phyloP scores from a whole-genome alignment of 2,888 invertebrate species.

The Ceraclea dissimilis region DNA sequence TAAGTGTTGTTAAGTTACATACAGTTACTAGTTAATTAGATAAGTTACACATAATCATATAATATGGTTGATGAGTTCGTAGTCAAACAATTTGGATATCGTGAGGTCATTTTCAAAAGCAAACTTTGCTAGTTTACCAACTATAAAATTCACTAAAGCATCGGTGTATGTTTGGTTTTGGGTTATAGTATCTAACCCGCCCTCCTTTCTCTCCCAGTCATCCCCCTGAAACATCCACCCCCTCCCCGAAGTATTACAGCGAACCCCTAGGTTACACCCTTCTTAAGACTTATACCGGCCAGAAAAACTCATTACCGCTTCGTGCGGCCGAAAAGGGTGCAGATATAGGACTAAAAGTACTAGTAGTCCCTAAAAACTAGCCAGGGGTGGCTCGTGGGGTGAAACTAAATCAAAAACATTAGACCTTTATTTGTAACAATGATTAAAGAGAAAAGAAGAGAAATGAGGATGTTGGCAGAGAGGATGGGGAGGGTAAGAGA shows the following conservation, averaged over 20 bases:
- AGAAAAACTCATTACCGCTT: slow-evolving; percentile 1
- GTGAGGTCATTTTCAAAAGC: slow-evolving; percentile 1
- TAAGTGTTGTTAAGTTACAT: too few species aligned
- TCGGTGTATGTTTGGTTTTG: neutral
- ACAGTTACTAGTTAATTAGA: too few species aligned
- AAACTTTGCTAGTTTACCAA: neutral
- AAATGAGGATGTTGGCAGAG: too few species aligned
- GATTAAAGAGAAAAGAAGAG: neutral
- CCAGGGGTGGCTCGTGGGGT: neutral
- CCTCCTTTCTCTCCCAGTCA: neutral
- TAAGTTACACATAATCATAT: neutral
- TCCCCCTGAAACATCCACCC: neutral
- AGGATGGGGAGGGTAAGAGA: too few species aligned
- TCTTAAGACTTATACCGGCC: slow-evolving; percentile 1
- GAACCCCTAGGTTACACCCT: neutral
- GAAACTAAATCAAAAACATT: neutral
- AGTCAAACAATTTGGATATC: neutral
- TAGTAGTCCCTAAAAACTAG: neutral
- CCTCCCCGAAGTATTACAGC: neutral
- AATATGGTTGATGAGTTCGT: neutral
- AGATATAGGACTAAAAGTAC: neutral
- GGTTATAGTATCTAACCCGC: neutral
- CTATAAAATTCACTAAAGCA: neutral
- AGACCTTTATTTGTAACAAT: neutral
- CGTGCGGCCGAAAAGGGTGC: neutral